Evolutionary conservation across 1,140 invertebrate species (phyloP).

Genomic region (Saxidomus purpurata): DNA sequence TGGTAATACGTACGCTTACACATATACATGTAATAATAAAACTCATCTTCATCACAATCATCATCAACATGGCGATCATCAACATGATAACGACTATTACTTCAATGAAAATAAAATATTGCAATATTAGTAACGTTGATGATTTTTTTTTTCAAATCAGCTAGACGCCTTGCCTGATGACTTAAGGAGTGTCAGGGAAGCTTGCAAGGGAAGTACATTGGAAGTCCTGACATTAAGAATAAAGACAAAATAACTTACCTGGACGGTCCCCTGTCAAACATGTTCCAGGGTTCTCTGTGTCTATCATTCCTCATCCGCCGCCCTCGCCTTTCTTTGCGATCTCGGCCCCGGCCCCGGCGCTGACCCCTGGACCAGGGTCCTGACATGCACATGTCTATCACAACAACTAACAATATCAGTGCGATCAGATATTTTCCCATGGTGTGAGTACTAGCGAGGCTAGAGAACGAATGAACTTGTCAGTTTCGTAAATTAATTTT

Average conservation of each 20-base stretch:
- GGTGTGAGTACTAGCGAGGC: not conserved
- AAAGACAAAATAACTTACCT: not conserved
- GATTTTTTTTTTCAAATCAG: no score
- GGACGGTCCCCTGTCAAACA: not conserved
- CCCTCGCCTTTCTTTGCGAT: not conserved
- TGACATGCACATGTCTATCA: not conserved
- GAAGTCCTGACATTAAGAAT: no score
- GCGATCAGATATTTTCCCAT: not conserved
- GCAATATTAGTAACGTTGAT: no score
- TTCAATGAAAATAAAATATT: no score
- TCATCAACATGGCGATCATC: no score
- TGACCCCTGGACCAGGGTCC: not conserved
- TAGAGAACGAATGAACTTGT: not conserved
- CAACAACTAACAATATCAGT: not conserved
- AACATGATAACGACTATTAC: no score
- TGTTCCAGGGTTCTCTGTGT: not conserved
- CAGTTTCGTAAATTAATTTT: not conserved
- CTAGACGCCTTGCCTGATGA: no score
- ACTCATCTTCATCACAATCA: no score
- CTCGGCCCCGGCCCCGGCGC: not conserved
- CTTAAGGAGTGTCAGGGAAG: no score
- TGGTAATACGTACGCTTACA: no score
- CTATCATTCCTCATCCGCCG: not conserved
- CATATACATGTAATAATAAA: no score
- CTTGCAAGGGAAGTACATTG: no score